phyloP scores from a whole-genome alignment of 1,140 invertebrate genomes.

The Rhyacophila brunnea region DNA sequence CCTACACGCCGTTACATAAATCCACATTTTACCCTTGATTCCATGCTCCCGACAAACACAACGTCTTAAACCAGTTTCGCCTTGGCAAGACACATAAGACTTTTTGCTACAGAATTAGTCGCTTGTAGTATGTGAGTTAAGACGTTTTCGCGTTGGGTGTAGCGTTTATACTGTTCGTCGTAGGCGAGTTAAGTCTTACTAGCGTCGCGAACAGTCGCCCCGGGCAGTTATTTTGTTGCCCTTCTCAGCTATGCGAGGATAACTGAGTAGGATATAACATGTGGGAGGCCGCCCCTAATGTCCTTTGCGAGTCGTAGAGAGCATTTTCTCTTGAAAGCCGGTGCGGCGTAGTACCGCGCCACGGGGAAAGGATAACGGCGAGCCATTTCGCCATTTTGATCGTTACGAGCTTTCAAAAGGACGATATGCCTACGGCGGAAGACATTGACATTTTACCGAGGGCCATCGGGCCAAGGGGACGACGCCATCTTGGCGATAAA shows the following conservation, averaged over 20 bases:
- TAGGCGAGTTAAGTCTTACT: slow-evolving; percentile 6
- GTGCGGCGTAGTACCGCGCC: neutral
- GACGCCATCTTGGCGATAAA: slow-evolving; percentile 34
- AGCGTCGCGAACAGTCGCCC: slow-evolving; percentile 8
- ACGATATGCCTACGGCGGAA: slow-evolving; percentile 32
- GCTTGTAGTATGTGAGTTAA: neutral
- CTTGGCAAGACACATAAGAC: slow-evolving; percentile 9
- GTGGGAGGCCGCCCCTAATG: slow-evolving; percentile 29
- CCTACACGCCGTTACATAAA: slow-evolving; percentile 33
- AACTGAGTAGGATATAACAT: slow-evolving; percentile 34
- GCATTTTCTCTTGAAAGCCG: slow-evolving; percentile 12
- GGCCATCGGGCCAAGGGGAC: slow-evolving; percentile 31
- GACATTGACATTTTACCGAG: slow-evolving; percentile 36
- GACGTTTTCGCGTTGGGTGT: too few species aligned
- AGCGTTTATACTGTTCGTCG: too few species aligned
- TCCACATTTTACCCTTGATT: slow-evolving; percentile 35
- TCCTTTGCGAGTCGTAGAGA: slow-evolving; percentile 23
- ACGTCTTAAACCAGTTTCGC: slow-evolving; percentile 18
- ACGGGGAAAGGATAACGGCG: slow-evolving; percentile 2
- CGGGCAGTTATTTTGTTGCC: slow-evolving; percentile 36
- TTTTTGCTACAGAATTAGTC: neutral
- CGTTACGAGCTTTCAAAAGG: slow-evolving; percentile 24
- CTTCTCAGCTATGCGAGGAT: slow-evolving; percentile 33
- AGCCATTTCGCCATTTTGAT: slow-evolving; percentile 24
- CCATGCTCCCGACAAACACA: slow-evolving; percentile 15